These are phyloP conservation scores for Melipona quadrifasciata DNA, from an alignment of 1,140 invertebrate genomes.

Conservation along the genomic window DNA sequence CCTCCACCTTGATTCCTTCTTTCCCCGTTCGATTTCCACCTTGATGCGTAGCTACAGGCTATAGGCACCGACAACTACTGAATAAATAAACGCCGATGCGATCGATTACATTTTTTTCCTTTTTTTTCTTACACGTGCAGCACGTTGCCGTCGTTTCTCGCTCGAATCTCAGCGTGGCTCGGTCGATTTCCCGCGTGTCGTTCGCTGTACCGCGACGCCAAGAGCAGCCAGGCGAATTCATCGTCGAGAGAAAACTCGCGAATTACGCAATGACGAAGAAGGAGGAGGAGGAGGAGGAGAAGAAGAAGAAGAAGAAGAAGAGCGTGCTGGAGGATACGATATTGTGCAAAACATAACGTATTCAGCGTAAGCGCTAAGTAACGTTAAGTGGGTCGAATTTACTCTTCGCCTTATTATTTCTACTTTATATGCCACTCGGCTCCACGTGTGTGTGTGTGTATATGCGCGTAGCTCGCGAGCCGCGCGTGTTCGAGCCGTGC, in stretches of 20 bases:
- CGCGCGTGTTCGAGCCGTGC: constrained; percentile 38
- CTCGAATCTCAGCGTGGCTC: not conserved
- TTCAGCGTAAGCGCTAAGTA: constrained; percentile 81
- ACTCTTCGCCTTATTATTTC: constrained; percentile 81
- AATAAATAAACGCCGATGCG: constrained; percentile 32
- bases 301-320: no score
- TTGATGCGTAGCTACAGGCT: not conserved
- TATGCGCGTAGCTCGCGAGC: constrained; percentile 42
- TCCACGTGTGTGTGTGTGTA: constrained; percentile 33
- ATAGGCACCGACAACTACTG: constrained; percentile 8
- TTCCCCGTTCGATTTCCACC: constrained; percentile 19
- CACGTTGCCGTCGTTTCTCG: not conserved
- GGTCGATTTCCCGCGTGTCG: no score
- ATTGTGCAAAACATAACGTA: constrained; percentile 81
- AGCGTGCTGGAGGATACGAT: constrained; percentile 70
- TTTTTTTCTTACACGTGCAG: no score
- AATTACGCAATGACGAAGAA: constrained; percentile 70
- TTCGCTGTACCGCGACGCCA: not conserved
- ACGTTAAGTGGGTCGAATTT: constrained; percentile 82
- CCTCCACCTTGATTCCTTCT: not conserved
- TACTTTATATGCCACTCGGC: constrained; percentile 79
- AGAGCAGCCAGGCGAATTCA: not conserved
- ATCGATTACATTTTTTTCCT: constrained; percentile 41
- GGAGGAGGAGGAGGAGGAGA: not conserved
- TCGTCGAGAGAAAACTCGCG: not conserved